Evolutionary conservation across 92 coral and sea anemone genomes (phyloP).

Genomic region (Parazoanthus atlanticus): DNA sequence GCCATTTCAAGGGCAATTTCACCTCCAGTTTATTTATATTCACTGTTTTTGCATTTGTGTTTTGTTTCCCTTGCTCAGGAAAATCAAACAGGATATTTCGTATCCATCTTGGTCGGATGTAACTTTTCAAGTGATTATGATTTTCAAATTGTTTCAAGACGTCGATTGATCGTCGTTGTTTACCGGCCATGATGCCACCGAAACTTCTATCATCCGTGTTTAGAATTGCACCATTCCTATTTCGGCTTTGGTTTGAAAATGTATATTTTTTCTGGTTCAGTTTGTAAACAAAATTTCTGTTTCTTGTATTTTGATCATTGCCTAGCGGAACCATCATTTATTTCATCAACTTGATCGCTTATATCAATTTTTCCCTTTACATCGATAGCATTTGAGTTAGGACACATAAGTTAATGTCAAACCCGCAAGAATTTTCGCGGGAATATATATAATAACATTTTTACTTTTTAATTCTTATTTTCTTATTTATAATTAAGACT

Average conservation of each 20-base stretch:
- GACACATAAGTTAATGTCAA: background rate
- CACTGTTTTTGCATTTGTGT: background rate
- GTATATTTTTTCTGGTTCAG: background rate
- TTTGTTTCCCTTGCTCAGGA: background rate
- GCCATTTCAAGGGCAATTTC: background rate
- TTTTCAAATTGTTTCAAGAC: background rate
- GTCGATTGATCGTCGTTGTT: background rate
- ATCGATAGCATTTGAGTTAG: background rate
- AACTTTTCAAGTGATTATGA: background rate
- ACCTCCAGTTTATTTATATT: background rate
- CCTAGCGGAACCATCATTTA: background rate
- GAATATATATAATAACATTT: background rate
- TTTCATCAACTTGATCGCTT: background rate
- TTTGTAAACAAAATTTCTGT: conserved; percentile 21
- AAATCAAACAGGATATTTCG: background rate
- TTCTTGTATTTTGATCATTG: background rate
- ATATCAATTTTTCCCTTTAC: background rate
- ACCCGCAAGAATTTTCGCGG: background rate
- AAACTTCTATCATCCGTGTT: background rate
- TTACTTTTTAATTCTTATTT: background rate
- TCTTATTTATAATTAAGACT: background rate
- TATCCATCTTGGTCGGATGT: background rate
- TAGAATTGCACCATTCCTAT: background rate
- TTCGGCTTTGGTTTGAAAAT: background rate
- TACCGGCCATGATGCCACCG: no score